phyloP scores from a whole-genome alignment of 2,888 invertebrate species.

The Temnothorax unifasciatus region DNA sequence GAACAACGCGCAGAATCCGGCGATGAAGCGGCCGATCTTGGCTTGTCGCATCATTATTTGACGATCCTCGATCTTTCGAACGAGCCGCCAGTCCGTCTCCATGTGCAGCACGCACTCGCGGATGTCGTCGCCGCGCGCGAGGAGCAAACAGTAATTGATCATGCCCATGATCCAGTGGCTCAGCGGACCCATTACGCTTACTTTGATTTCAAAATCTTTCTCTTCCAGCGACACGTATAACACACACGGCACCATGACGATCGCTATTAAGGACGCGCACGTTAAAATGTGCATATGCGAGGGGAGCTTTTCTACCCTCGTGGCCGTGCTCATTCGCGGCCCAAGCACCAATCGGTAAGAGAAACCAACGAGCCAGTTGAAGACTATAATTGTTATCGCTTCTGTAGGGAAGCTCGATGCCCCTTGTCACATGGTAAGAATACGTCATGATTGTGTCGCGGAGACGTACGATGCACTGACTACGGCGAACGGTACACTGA shows the following conservation, averaged over 20 bases:
- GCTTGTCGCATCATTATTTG: constrained; percentile 65
- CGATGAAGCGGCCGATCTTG: constrained; percentile 57
- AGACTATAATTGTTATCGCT: constrained; percentile 66
- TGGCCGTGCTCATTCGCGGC: constrained; percentile 54
- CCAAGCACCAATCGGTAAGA: constrained; percentile 75
- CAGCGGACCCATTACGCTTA: constrained; percentile 71
- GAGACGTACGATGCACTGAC: constrained; percentile 34
- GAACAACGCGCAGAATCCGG: constrained; percentile 62
- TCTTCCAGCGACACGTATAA: constrained; percentile 69
- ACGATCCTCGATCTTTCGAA: constrained; percentile 52
- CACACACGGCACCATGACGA: constrained; percentile 66
- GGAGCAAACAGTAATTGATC: constrained; percentile 70
- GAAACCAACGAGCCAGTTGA: constrained; percentile 74
- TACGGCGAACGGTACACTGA: background rate
- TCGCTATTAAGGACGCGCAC: constrained; percentile 51
- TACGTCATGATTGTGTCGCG: constrained; percentile 30
- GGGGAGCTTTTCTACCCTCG: background rate
- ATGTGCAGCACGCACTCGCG: constrained; percentile 67
- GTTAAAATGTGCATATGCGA: background rate
- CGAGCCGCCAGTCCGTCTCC: constrained; percentile 65
- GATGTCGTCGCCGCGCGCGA: constrained; percentile 59
- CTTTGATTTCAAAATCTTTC: constrained; percentile 58
- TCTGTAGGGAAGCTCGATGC: background rate
- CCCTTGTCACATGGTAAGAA: background rate
- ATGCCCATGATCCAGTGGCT: constrained; percentile 73